These are phyloP conservation scores for Incurvaria masculella DNA, from an alignment of 2,888 invertebrate genomes.

Conservation along the genomic window DNA sequence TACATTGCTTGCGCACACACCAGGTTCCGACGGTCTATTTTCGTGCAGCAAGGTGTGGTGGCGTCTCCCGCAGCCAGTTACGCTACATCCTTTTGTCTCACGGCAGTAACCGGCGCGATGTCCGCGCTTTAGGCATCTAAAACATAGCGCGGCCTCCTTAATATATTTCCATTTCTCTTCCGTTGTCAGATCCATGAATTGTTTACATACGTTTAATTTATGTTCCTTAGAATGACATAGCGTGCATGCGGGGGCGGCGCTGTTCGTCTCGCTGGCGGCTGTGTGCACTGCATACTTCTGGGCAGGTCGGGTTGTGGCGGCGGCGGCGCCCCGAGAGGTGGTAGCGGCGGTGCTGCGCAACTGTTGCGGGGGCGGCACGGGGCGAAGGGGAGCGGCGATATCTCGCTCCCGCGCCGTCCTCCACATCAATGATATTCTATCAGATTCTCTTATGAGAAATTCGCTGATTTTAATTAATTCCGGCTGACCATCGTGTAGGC, in stretches of 20 bases:
- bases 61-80: conserved; percentile 3
- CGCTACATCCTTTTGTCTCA: conserved; percentile 2
- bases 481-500: not conserved
- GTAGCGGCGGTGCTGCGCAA: not conserved
- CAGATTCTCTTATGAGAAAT: not conserved
- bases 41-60: conserved; percentile 8
- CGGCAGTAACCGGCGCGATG: conserved; percentile 2
- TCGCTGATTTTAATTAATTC: not conserved
- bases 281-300: not conserved
- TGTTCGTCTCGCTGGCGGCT: not conserved
- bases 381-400: not conserved
- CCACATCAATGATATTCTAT: not conserved
- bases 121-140: conserved; percentile 6
- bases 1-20: too few relatives aligned
- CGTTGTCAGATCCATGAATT: not conserved
- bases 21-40: not conserved
- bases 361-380: not conserved
- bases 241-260: not conserved
- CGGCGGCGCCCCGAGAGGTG: not conserved
- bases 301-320: not conserved
- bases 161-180: not conserved
- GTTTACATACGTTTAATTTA: not conserved
- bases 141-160: conserved; percentile 1
- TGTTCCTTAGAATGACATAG: not conserved
- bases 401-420: too few relatives aligned